These are phyloP conservation scores for Aphidius gifuensis DNA, from an alignment of 1,140 invertebrate species.

Conservation along the genomic window DNA sequence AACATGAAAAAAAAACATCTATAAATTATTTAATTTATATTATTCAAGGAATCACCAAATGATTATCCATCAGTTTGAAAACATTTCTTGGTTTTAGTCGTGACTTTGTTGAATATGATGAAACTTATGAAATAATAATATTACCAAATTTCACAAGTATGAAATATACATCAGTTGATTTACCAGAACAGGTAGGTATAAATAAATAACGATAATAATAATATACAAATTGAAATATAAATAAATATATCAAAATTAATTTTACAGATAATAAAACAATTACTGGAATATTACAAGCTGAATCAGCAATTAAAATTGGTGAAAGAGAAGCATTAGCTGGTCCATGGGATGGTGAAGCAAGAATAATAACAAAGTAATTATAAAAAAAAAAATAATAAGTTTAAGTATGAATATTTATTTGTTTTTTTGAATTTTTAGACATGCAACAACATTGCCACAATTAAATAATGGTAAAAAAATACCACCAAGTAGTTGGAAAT, in stretches of 20 bases:
- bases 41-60: slow-evolving; percentile 84
- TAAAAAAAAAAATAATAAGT: no score
- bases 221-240: no score
- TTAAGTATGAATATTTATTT: no score
- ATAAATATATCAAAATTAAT: no score
- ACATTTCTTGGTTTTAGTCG: slow-evolving; percentile 85
- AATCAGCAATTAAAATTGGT: slow-evolving; percentile 80
- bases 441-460: no score
- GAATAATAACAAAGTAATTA: slow-evolving; percentile 81
- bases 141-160: slow-evolving; percentile 73
- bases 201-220: no score
- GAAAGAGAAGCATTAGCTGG: slow-evolving; percentile 79
- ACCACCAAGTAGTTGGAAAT: no score
- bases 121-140: slow-evolving; percentile 75
- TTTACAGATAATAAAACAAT: slow-evolving; percentile 66
- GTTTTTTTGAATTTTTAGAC: no score
- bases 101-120: slow-evolving; percentile 78
- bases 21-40: no score
- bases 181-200: slow-evolving; percentile 77
- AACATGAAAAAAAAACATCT: no score
- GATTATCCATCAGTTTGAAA: slow-evolving; percentile 85
- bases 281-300: slow-evolving; percentile 71
- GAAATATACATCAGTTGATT: slow-evolving; percentile 68
- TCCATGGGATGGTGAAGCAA: slow-evolving; percentile 92
- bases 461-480: no score